Conservation (phyloP, 2,888 invertebrate genomes). For the Calliscelio sp. region DNA sequence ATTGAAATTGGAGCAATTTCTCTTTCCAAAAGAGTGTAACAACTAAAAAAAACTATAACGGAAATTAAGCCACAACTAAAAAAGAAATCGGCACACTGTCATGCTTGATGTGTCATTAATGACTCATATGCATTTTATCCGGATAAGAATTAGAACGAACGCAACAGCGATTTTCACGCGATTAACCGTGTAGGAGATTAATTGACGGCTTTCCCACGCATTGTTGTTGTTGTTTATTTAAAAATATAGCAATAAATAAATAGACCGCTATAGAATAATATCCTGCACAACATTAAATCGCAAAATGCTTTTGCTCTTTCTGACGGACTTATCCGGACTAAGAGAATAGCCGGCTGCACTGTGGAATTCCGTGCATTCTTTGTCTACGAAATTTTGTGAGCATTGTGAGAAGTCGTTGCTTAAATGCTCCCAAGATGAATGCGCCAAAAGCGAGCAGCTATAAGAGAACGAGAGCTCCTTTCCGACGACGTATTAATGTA, state of each 20-base stretch:
- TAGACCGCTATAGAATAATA: too few relatives aligned
- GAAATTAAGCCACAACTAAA: too few relatives aligned
- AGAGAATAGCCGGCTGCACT: conserved; percentile 4
- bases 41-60: too few relatives aligned
- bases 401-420: conserved; percentile 17
- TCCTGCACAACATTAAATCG: background rate
- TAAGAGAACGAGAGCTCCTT: conserved; percentile 10
- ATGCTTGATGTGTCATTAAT: conserved; percentile 67
- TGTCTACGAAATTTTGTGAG: conserved; percentile 13
- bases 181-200: conserved; percentile 24
- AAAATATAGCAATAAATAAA: too few relatives aligned
- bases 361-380: background rate
- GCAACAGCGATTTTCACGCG: conserved; percentile 10
- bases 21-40: too few relatives aligned
- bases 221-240: conserved; percentile 2
- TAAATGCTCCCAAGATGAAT: conserved; percentile 23
- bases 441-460: conserved; percentile 5
- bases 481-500: conserved; percentile 33
- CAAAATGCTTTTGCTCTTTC: background rate
- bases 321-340: background rate
- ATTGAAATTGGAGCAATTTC: too few relatives aligned
- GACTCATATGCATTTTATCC: conserved; percentile 62
- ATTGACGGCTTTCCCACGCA: conserved; percentile 11
- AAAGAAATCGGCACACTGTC: conserved; percentile 56
- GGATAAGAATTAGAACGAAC: conserved; percentile 33